phyloP scores from a whole-genome alignment of 2,888 invertebrate species.

The Hypercompe scribonia region DNA sequence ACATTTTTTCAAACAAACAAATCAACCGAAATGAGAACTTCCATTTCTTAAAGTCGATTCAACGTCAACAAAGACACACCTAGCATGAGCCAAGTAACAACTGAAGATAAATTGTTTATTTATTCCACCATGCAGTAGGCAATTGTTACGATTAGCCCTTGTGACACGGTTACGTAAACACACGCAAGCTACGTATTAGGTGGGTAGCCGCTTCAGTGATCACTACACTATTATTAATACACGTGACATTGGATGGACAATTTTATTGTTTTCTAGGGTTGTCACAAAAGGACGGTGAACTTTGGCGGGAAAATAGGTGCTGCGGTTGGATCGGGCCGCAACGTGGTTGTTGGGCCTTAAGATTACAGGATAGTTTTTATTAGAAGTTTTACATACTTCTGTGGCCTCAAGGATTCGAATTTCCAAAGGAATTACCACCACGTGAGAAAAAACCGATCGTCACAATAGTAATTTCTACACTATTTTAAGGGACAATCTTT shows the following conservation, averaged over 20 bases:
- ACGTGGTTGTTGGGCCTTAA: neutral
- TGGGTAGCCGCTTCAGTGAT: constrained; percentile 27
- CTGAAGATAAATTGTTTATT: neutral
- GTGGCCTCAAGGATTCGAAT: too few relatives aligned
- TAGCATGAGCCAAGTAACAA: neutral
- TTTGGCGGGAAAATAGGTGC: neutral
- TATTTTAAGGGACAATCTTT: neutral
- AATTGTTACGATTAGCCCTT: constrained; percentile 3
- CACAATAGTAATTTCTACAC: too few relatives aligned
- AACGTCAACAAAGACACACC: neutral
- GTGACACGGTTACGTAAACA: constrained; percentile 15
- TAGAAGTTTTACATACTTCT: too few relatives aligned
- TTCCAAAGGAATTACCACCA: too few relatives aligned
- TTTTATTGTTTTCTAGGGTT: constrained; percentile 10
- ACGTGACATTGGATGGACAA: constrained; percentile 15
- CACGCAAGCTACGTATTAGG: constrained; percentile 23
- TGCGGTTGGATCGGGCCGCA: neutral
- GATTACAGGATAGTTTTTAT: too few relatives aligned
- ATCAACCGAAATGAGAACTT: neutral
- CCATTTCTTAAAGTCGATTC: neutral
- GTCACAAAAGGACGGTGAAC: neutral
- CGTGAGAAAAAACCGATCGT: too few relatives aligned
- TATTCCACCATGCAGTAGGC: neutral
- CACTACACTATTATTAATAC: constrained; percentile 25
- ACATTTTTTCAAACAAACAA: too few relatives aligned